phyloP scores from a whole-genome alignment of 2,797 vertebrate species.

The Nannoperca obscura region DNA sequence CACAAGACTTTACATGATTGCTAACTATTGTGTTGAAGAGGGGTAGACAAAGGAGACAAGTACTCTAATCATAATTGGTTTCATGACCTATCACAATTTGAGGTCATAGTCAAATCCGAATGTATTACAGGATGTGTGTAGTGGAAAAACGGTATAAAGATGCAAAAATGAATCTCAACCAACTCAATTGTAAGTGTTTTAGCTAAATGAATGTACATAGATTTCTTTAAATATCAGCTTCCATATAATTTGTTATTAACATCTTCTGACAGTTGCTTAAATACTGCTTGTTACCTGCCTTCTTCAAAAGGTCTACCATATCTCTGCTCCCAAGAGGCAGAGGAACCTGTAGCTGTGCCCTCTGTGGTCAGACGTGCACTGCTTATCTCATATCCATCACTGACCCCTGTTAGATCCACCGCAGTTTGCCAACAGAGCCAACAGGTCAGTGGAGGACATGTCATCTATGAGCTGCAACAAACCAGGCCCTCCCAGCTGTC shows the following conservation, averaged over 20 bases:
- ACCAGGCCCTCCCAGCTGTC: constrained; percentile 20
- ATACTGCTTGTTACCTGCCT: background rate
- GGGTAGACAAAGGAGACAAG: background rate
- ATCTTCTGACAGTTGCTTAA: background rate
- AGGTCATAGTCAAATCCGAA: background rate
- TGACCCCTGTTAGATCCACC: constrained; percentile 9
- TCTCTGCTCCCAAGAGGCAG: background rate
- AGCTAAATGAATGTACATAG: background rate
- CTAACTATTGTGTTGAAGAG: background rate
- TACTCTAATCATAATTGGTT: constrained; percentile 9
- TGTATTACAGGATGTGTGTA: background rate
- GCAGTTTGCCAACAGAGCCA: constrained; percentile 2
- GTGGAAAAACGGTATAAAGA: background rate
- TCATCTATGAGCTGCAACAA: background rate
- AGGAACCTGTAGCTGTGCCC: background rate
- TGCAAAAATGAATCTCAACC: background rate
- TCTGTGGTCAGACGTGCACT: background rate
- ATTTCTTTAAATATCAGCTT: background rate
- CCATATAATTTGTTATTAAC: background rate
- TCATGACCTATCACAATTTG: background rate
- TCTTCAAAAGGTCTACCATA: background rate
- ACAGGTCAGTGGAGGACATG: constrained; percentile 1
- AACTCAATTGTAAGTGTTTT: background rate
- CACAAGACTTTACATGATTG: constrained; percentile 9
- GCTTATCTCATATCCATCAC: background rate